A percentile compares a stretch with the other conserved stretches of the same genome.
phyloP scores from a whole-genome alignment of 2,797 vertebrate species.

The Gymnoscopelus microlampas region DNA sequence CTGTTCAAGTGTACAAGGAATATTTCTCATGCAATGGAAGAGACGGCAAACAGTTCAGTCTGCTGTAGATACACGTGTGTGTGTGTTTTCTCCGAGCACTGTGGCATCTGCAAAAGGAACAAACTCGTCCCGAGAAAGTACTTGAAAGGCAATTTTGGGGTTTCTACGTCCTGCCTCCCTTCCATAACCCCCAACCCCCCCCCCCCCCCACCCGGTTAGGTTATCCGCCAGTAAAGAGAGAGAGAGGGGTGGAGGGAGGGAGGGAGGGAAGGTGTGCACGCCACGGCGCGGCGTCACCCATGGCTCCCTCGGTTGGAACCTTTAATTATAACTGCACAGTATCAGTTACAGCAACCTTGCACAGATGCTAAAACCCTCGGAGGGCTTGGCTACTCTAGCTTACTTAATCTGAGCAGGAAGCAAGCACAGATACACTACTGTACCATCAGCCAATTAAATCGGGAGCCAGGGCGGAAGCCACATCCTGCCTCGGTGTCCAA shows the following conservation, averaged over 20 bases:
- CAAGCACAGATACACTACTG: constrained; percentile 69
- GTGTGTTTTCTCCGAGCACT: constrained; percentile 15
- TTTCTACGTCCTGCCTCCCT: not conserved
- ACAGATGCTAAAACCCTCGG: constrained; percentile 84
- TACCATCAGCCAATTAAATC: constrained; percentile 79
- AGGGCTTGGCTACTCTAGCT: constrained; percentile 87
- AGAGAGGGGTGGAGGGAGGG: constrained; percentile 1
- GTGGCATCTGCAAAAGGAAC: constrained; percentile 32
- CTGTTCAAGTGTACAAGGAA: too few relatives aligned
- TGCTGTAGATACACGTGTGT: too few relatives aligned
- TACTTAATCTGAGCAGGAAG: constrained; percentile 82
- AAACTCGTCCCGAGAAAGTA: constrained; percentile 36
- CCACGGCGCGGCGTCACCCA: constrained; percentile 68
- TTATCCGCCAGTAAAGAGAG: constrained; percentile 46
- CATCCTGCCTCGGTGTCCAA: constrained; percentile 73
- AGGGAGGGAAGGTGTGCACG: constrained; percentile 70
- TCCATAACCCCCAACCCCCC: constrained; percentile 1
- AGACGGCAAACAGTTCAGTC: too few relatives aligned
- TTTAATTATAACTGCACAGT: constrained; percentile 88
- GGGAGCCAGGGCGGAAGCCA: constrained; percentile 67
- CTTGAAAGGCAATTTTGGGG: constrained; percentile 37
- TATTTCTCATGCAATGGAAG: too few relatives aligned
- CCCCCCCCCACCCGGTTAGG: constrained; percentile 41
- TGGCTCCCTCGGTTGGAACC: constrained; percentile 84
- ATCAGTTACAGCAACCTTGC: constrained; percentile 87